Evolutionary conservation across 2,113 vertebrate genomes (phyloP).

Genomic region (Gallinago undulata): DNA sequence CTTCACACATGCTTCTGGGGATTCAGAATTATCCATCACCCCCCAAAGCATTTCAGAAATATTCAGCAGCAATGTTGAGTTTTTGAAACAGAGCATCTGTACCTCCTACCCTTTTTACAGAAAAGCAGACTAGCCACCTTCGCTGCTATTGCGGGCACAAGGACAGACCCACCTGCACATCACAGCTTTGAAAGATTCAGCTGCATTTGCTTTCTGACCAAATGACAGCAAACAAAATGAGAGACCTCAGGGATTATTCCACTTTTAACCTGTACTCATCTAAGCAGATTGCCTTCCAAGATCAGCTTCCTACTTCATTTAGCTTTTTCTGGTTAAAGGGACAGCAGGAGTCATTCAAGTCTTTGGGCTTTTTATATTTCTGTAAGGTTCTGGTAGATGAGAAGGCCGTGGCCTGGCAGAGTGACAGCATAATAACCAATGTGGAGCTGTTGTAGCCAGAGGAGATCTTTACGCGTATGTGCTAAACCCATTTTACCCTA

Average conservation of each 20-base stretch:
- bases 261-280: constrained; percentile 57
- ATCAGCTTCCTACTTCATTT: constrained; percentile 49
- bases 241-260: constrained; percentile 53
- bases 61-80: not conserved
- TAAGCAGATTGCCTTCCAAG: constrained; percentile 62
- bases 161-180: not conserved
- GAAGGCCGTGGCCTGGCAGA: not conserved
- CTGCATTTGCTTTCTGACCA: constrained; percentile 9
- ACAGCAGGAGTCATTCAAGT: constrained; percentile 6
- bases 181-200: constrained; percentile 7
- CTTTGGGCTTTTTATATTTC: not conserved
- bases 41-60: not conserved
- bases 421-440: not conserved
- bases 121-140: not conserved
- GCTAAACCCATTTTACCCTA: not conserved
- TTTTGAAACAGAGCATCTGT: not conserved
- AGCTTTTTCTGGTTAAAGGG: constrained; percentile 46
- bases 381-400: not conserved
- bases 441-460: not conserved
- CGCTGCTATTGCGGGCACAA: not conserved
- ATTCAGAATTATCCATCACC: not conserved
- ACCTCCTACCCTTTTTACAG: not conserved
- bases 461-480: not conserved
- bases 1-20: not conserved
- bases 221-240: constrained; percentile 39